Evolutionary conservation across 2,797 vertebrate species (phyloP), one percentile per base, ranked within the genome.

Genomic region (Chloroceryle inda): DNA sequence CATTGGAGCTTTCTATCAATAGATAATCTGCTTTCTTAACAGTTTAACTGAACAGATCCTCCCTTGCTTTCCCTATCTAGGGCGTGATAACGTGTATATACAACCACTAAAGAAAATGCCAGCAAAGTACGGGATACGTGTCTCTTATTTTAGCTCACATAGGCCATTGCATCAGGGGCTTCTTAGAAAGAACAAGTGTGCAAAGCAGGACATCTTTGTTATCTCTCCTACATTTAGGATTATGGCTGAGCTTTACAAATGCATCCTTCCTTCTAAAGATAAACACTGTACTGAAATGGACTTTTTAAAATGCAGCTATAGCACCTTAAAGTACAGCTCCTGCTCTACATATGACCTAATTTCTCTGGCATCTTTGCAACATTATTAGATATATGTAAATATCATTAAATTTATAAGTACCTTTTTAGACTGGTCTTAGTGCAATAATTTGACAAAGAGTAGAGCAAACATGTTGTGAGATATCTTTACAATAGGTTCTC

Each of bases 1-100:
- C 56, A 55, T 6, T 80, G 49, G 67, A 81, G 27, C 78, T 89
- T 94, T 91, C 89, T 78, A 62, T 93, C 93, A 90, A 93, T 89
- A 89, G 85, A 69, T 29, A 78, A 79, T 93, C 63, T 88, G 52
- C 47, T 82, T 94, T 88, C 85, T 88, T 85, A 87, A 73, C 59
- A 29, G 53, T 78, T 95, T 83, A 86, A 92, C 71, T 85, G 78
- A 91, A 71, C 63, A 94, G 77, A 76, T 67, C 22, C 16, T 78
- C 37, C 64, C 72, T 92, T 0, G 0, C 56, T 92, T 88, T 90
- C 53, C 55, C 66, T 62, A 81, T 56, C 44, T 64, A 87, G 35
- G 79, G 29, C 2, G 1, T 45, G 67, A 62, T 37, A 79, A 91
- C 3, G 6, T 9, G 1, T 64, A 44, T 78, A 59, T 11, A 47